Evolutionary conservation across 2,113 vertebrate species (phyloP).

Genomic region (Pomatostomus ruficeps): DNA sequence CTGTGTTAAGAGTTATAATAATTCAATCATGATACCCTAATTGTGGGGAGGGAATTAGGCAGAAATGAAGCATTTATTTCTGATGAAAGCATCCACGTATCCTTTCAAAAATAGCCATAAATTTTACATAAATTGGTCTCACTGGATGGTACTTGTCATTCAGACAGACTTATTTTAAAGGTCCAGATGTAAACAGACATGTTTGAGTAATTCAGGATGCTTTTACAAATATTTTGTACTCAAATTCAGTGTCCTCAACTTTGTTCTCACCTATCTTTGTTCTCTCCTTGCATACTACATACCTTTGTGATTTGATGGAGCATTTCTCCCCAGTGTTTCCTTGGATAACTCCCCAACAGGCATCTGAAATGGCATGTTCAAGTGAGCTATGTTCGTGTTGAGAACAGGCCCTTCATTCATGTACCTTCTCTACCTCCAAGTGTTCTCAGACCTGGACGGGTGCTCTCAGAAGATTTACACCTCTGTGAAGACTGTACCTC

Average conservation of each 20-base stretch:
- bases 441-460: not conserved
- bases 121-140: not conserved
- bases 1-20: not conserved
- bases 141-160: not conserved
- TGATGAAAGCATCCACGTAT: not conserved
- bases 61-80: not conserved
- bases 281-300: not conserved
- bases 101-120: not conserved
- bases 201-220: not conserved
- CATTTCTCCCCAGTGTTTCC: not conserved
- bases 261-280: not conserved
- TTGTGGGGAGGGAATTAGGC: not conserved
- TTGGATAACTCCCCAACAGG: not conserved
- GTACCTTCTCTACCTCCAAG: not conserved
- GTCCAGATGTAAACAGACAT: not conserved
- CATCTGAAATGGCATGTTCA: not conserved
- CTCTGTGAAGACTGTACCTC: not conserved
- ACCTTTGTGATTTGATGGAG: not conserved
- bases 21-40: not conserved
- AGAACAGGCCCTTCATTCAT: not conserved
- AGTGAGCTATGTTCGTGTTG: not conserved
- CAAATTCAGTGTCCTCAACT: not conserved
- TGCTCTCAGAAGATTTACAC: not conserved
- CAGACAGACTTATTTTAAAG: not conserved
- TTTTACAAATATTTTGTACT: not conserved